Percentiles rank a stretch among this genome's conserved stretches.
These are phyloP conservation scores for Sarcophaga subvicina DNA, from an alignment of 2,888 invertebrate genomes.

Conservation along the genomic window DNA sequence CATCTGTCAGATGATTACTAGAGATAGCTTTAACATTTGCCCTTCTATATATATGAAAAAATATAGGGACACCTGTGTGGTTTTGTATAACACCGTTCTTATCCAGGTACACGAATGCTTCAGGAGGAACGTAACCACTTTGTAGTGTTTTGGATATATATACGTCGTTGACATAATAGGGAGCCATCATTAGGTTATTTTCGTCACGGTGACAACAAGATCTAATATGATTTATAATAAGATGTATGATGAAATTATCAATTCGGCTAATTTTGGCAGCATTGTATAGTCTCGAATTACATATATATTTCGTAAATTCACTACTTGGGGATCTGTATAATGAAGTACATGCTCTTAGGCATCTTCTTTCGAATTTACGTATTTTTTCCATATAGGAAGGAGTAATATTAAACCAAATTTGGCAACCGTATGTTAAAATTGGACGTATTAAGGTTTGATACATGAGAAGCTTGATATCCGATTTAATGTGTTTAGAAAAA, in stretches of 20 bases:
- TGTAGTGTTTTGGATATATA: background rate
- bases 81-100: no score
- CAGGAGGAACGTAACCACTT: no score
- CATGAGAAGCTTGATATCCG: background rate
- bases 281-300: background rate
- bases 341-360: background rate
- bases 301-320: background rate
- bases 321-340: background rate
- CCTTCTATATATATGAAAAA: no score
- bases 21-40: no score
- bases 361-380: background rate
- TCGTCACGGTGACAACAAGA: background rate
- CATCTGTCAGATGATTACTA: no score
- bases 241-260: background rate
- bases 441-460: background rate
- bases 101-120: no score
- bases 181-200: background rate
- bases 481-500: no score
- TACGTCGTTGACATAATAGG: background rate
- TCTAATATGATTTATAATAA: background rate
- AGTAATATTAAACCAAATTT: background rate
- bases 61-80: no score
- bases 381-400: background rate
- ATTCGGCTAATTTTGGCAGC: conserved; percentile 3
- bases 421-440: background rate